Conservation (phyloP, 2,888 invertebrate genomes). For the Helobdella robusta region DNA sequence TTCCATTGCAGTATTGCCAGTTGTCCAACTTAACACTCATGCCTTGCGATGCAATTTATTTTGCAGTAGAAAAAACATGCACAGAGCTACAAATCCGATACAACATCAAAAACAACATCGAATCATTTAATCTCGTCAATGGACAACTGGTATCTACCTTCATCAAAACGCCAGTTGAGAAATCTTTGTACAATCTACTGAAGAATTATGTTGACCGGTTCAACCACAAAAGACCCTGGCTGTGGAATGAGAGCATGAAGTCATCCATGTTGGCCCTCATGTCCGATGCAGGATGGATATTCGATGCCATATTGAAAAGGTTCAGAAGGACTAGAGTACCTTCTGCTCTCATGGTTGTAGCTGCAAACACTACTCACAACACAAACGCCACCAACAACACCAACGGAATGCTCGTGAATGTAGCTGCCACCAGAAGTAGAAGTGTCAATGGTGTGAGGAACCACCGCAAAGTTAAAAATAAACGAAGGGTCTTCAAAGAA, state of each 20-base stretch:
- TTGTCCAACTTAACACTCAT: conserved; percentile 18
- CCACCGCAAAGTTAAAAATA: background rate
- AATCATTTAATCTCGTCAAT: too few species aligned
- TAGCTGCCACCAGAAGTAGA: background rate
- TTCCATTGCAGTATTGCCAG: conserved; percentile 19
- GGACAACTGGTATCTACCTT: conserved; percentile 3
- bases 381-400: conserved; percentile 2
- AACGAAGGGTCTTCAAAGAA: conserved; percentile 4
- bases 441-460: background rate
- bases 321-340: conserved; percentile 15
- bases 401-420: background rate
- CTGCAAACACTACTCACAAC: conserved; percentile 18
- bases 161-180: conserved; percentile 22
- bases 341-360: background rate
- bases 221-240: conserved; percentile 15
- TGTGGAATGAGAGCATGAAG: conserved; percentile 20
- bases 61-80: conserved; percentile 25
- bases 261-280: conserved; percentile 18
- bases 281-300: conserved; percentile 19
- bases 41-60: conserved; percentile 24
- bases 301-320: conserved; percentile 11
- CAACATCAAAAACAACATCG: background rate
- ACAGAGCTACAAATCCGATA: conserved; percentile 18
- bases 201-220: conserved; percentile 13
- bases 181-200: conserved; percentile 1